Conservation (phyloP, 2,888 invertebrate genomes). For the Platycnemis pennipes region DNA sequence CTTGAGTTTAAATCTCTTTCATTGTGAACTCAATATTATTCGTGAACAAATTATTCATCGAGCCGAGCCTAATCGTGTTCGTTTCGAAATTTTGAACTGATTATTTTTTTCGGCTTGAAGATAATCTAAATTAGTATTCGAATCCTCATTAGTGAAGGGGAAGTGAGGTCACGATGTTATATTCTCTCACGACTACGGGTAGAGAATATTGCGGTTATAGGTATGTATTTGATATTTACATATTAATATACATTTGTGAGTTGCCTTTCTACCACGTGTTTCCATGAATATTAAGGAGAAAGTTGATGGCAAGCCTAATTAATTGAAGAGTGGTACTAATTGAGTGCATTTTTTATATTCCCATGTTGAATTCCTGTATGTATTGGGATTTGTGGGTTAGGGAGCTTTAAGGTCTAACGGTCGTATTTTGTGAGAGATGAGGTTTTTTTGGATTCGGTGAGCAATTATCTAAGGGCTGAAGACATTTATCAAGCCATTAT, state of each 20-base stretch:
- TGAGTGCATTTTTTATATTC: neutral
- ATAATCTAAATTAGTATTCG: neutral
- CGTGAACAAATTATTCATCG: neutral
- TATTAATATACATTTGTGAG: neutral
- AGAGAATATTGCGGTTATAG: neutral
- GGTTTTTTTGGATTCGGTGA: neutral
- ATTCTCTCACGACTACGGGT: neutral
- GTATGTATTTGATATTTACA: neutral
- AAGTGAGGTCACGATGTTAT: neutral
- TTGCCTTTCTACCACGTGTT: neutral
- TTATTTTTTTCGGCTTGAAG: no score
- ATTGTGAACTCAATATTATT: neutral
- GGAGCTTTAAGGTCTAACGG: neutral
- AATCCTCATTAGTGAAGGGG: neutral
- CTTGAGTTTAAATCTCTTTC: no score
- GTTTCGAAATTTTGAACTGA: neutral
- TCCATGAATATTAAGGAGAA: neutral
- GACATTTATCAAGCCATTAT: neutral
- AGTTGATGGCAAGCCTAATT: neutral
- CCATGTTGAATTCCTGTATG: neutral
- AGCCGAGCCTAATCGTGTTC: neutral
- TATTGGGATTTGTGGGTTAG: neutral
- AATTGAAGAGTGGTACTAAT: neutral
- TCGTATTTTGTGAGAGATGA: neutral
- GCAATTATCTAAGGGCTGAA: neutral